Conservation (phyloP, 2,797 vertebrate genomes). For the Nasua narica region DNA sequence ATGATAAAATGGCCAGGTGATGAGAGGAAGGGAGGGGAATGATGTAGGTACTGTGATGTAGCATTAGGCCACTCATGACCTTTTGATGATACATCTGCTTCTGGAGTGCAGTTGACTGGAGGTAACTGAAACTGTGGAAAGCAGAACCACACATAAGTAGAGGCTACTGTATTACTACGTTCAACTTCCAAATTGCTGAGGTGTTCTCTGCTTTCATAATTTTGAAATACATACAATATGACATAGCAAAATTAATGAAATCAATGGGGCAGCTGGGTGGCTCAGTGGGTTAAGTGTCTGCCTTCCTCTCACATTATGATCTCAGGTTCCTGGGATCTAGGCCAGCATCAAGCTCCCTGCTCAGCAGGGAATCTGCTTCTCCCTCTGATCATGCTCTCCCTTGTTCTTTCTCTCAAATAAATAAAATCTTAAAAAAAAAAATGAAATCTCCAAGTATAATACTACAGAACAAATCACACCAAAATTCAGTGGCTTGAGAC, state of each 20-base stretch:
- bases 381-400: not conserved
- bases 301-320: not conserved
- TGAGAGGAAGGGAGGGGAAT: not conserved
- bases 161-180: not conserved
- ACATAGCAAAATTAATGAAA: not conserved
- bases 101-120: not conserved
- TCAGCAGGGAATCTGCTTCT: not conserved
- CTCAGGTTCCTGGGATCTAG: not conserved
- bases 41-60: not conserved
- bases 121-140: not conserved
- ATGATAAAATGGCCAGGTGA: not conserved
- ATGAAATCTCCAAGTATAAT: too few relatives aligned
- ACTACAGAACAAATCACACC: not conserved
- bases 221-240: not conserved
- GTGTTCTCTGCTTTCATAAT: not conserved
- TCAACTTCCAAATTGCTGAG: not conserved
- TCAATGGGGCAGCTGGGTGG: not conserved
- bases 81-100: not conserved
- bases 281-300: not conserved
- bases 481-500: not conserved
- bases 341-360: not conserved
- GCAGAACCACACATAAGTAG: not conserved
- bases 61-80: not conserved
- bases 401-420: not conserved
- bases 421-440: not conserved